These are phyloP conservation scores for Crotalus tigris DNA, from an alignment of 2,113 vertebrate species.

Conservation along the genomic window DNA sequence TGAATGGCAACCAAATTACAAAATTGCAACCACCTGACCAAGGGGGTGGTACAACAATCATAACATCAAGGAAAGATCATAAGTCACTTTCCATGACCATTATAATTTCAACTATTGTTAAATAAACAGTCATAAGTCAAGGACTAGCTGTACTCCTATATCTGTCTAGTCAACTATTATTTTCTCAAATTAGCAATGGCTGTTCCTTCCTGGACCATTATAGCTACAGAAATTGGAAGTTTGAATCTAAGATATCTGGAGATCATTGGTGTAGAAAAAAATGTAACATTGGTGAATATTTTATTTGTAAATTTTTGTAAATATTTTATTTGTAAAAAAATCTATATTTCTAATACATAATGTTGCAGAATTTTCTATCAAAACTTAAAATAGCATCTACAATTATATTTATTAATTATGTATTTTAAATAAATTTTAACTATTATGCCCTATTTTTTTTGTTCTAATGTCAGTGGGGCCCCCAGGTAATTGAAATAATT, in stretches of 20 bases:
- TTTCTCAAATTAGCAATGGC: neutral
- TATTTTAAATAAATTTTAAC: neutral
- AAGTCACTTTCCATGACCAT: neutral
- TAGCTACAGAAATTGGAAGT: neutral
- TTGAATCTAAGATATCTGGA: neutral
- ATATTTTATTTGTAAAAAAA: neutral
- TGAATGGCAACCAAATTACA: neutral
- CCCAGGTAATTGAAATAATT: neutral
- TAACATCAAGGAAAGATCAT: too few species aligned
- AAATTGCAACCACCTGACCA: neutral
- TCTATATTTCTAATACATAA: neutral
- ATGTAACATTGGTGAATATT: neutral
- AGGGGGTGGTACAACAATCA: too few species aligned
- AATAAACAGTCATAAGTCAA: neutral
- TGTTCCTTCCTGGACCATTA: neutral
- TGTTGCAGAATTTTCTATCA: neutral
- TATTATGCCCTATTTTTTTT: neutral
- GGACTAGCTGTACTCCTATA: neutral
- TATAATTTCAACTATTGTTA: neutral
- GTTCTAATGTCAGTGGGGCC: neutral
- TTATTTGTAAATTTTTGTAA: neutral
- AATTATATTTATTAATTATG: neutral
- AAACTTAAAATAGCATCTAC: neutral
- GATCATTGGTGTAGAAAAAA: neutral
- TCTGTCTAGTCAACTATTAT: neutral